Conservation (phyloP, 2,797 vertebrate genomes). For the Pangasius sanitwongsei region DNA sequence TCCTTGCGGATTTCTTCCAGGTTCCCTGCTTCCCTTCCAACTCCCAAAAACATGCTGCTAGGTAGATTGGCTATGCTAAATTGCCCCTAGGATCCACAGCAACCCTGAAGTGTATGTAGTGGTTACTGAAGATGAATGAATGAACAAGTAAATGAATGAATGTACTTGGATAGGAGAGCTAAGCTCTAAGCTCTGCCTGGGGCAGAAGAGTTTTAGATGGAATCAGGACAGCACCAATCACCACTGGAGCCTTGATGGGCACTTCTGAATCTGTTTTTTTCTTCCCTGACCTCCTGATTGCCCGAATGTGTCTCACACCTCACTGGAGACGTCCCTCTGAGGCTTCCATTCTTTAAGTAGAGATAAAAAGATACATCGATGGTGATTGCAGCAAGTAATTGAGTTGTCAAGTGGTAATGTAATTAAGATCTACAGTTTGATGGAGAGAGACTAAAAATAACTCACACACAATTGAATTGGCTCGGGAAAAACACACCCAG, state of each 20-base stretch:
- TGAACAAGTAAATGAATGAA: neutral
- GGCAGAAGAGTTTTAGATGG: neutral
- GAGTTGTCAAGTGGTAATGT: slow-evolving; percentile 61
- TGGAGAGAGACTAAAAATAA: slow-evolving; percentile 54
- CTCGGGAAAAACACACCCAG: slow-evolving; percentile 25
- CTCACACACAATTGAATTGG: slow-evolving; percentile 45
- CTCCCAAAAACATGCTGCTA: neutral
- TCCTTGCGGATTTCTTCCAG: neutral
- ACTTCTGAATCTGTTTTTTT: neutral
- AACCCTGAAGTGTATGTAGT: neutral
- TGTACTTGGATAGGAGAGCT: neutral
- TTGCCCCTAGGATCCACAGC: neutral
- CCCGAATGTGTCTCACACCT: slow-evolving; percentile 2
- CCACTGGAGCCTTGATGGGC: neutral
- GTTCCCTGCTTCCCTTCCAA: neutral
- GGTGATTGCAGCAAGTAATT: slow-evolving; percentile 75
- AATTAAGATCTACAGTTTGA: slow-evolving; percentile 54
- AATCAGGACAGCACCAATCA: slow-evolving; percentile 2
- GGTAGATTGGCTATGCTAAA: neutral
- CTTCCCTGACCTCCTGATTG: slow-evolving; percentile 5
- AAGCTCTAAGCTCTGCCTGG: neutral
- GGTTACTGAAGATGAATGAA: neutral
- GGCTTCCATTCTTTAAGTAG: slow-evolving; percentile 35
- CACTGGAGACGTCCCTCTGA: neutral
- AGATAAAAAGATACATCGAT: slow-evolving; percentile 62